Evolutionary conservation across 2,113 vertebrate species (phyloP).

Genomic region (Mustela nigripes): DNA sequence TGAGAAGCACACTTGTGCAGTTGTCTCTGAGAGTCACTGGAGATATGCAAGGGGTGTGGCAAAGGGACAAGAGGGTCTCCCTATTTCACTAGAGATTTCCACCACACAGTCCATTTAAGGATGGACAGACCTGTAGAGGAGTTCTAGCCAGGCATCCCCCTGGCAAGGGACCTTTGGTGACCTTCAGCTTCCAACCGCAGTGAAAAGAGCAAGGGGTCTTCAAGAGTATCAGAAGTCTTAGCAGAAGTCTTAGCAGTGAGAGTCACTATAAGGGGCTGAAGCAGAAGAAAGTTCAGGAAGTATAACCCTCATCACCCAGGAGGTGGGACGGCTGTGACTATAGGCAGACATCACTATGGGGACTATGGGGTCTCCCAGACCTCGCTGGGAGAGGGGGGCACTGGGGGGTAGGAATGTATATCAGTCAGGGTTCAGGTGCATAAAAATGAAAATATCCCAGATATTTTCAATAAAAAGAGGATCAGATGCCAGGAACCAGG

Average conservation of each 20-base stretch:
- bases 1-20: not conserved
- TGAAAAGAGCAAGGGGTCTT: not conserved
- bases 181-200: not conserved
- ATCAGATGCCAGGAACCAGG: not conserved
- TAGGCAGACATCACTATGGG: not conserved
- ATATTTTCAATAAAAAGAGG: not conserved
- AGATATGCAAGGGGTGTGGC: not conserved
- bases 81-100: not conserved
- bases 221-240: not conserved
- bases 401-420: fast-evolving
- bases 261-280: not conserved
- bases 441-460: not conserved
- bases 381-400: too few species aligned
- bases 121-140: not conserved
- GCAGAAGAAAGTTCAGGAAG: not conserved
- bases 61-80: not conserved
- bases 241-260: not conserved
- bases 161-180: too few species aligned
- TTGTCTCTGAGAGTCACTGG: not conserved
- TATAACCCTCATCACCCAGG: not conserved
- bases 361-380: not conserved
- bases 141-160: fast-evolving
- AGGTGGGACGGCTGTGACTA: not conserved
- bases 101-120: not conserved
- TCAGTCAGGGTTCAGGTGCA: not conserved